Percentiles rank a stretch among this genome's conserved stretches.
phyloP scores from a whole-genome alignment of 1,140 invertebrate genomes.

The Heliothis subflexa region DNA sequence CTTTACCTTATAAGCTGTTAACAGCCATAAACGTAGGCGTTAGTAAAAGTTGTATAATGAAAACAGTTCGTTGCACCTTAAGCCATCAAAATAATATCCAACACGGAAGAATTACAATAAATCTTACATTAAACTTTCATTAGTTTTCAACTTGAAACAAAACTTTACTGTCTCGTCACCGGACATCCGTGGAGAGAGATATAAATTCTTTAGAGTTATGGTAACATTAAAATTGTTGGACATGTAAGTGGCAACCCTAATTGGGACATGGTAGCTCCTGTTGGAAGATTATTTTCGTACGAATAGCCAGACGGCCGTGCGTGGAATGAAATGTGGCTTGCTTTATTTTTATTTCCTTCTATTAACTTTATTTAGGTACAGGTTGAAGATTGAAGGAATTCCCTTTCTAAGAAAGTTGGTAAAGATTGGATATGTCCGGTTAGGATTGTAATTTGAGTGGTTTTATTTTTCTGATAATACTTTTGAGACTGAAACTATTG shows the following conservation, averaged over 20 bases:
- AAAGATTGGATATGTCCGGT: no score
- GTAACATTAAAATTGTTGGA: conserved; percentile 7
- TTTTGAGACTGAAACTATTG: no score
- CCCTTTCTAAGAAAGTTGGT: no score
- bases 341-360: conserved; percentile 36
- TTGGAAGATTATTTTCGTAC: conserved; percentile 36
- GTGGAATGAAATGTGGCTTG: conserved; percentile 14
- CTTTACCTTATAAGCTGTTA: no score
- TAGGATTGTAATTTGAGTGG: no score
- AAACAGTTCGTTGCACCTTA: no score
- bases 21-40: no score
- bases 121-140: neutral
- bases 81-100: no score
- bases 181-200: neutral
- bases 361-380: neutral
- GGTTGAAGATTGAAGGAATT: no score
- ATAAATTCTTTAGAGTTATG: conserved; percentile 17
- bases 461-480: no score
- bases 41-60: no score
- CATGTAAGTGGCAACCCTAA: conserved; percentile 29
- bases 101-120: neutral
- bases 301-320: conserved; percentile 1
- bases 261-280: neutral
- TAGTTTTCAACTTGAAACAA: neutral
- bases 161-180: neutral